Conservation (phyloP, 2,888 invertebrate genomes). For the Tinea pellionella region DNA sequence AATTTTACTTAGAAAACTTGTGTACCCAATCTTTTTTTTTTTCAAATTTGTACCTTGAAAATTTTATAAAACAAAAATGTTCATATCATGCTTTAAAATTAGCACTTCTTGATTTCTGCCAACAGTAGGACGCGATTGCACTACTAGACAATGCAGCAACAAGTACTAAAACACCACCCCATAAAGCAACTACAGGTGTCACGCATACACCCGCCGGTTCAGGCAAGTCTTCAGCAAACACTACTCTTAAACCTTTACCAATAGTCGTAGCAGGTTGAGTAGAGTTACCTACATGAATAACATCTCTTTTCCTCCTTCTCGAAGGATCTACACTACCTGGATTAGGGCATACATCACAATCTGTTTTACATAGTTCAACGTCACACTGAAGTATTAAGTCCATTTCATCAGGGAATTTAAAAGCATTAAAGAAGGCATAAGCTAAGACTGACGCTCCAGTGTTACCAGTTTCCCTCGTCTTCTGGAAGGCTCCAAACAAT, state of each 20-base stretch:
- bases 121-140: slow-evolving; percentile 46
- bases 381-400: slow-evolving; percentile 85
- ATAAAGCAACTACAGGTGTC: slow-evolving; percentile 72
- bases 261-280: slow-evolving; percentile 73
- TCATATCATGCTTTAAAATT: neutral
- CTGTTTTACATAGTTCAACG: slow-evolving; percentile 83
- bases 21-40: too few relatives aligned
- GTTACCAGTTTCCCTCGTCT: slow-evolving; percentile 78
- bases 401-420: slow-evolving; percentile 88
- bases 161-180: slow-evolving; percentile 71
- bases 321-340: slow-evolving; percentile 70
- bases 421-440: slow-evolving; percentile 83
- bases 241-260: slow-evolving; percentile 74
- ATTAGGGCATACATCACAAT: slow-evolving; percentile 79
- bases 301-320: slow-evolving; percentile 46
- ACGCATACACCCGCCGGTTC: slow-evolving; percentile 68
- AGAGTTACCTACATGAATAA: slow-evolving; percentile 55
- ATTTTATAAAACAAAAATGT: neutral
- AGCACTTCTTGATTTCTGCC: slow-evolving; percentile 41
- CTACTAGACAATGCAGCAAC: slow-evolving; percentile 70
- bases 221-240: slow-evolving; percentile 75
- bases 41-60: too few relatives aligned
- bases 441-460: slow-evolving; percentile 81
- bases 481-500: slow-evolving; percentile 84
- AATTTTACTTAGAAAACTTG: too few relatives aligned